A percentile compares a stretch with the other conserved stretches of the same genome.
Conservation (phyloP, 2,797 vertebrate species). For the Rallus crepitans region DNA sequence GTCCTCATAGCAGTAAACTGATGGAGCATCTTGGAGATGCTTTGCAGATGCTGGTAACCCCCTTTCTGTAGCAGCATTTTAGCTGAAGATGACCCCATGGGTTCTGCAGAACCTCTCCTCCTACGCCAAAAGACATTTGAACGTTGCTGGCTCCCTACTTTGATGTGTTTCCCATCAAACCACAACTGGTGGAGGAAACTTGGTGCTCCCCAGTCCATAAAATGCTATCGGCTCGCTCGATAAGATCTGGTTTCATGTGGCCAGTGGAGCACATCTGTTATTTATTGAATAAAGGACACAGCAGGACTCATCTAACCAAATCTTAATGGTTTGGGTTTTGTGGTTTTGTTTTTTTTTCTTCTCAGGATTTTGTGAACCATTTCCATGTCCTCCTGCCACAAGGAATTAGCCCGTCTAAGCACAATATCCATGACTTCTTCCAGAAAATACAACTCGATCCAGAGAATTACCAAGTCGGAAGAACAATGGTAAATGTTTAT, state of each 20-base stretch:
- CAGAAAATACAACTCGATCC: slow-evolving; percentile 83
- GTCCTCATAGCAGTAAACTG: background rate
- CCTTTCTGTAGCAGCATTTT: background rate
- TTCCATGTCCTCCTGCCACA: slow-evolving; percentile 91
- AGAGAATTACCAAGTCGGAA: slow-evolving; percentile 94
- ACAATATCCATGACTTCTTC: slow-evolving; percentile 89
- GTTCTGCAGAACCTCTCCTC: background rate
- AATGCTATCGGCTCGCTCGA: background rate
- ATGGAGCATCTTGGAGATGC: background rate
- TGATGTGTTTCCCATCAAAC: background rate
- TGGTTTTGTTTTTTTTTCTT: background rate
- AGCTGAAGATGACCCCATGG: fast-evolving
- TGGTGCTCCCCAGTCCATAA: background rate
- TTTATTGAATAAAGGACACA: background rate
- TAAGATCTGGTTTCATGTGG: background rate
- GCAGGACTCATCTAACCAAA: background rate
- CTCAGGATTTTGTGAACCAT: slow-evolving; percentile 93
- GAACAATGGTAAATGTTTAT: slow-evolving; percentile 88
- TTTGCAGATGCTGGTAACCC: background rate
- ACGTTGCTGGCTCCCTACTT: background rate
- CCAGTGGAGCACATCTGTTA: background rate
- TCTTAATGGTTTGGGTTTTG: background rate
- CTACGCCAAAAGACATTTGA: background rate
- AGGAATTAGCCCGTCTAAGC: slow-evolving; percentile 82
- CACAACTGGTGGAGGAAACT: background rate